Evolutionary conservation across 2,113 vertebrate genomes (phyloP).

Genomic region (Tetrax tetrax): DNA sequence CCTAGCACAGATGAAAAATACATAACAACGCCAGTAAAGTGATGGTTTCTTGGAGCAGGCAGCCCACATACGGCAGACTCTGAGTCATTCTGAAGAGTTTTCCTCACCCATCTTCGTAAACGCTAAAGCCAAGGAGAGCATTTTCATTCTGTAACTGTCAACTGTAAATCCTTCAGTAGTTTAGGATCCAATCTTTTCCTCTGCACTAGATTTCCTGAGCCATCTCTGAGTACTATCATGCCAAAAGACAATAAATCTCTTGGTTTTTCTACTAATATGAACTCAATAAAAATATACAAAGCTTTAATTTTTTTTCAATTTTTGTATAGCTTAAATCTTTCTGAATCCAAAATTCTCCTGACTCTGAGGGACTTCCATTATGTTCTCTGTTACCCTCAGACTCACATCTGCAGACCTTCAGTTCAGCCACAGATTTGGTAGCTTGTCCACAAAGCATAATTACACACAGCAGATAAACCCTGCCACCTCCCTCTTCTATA

Average conservation of each 20-base stretch:
- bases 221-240: background rate
- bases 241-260: background rate
- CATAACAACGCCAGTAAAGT: background rate
- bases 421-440: background rate
- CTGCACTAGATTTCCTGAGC: background rate
- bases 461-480: background rate
- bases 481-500: background rate
- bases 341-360: background rate
- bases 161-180: background rate
- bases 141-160: background rate
- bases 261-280: background rate
- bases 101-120: background rate
- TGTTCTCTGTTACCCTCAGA: background rate
- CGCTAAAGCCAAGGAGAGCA: background rate
- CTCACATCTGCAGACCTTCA: background rate
- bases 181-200: background rate
- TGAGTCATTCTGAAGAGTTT: background rate
- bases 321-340: background rate
- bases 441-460: background rate
- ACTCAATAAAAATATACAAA: background rate
- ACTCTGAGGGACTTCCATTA: too few species aligned
- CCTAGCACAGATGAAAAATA: background rate
- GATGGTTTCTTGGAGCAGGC: background rate
- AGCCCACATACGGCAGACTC: background rate
- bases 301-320: background rate